Conservation (phyloP, 2,888 invertebrate genomes). For the Ectobius pallidus region DNA sequence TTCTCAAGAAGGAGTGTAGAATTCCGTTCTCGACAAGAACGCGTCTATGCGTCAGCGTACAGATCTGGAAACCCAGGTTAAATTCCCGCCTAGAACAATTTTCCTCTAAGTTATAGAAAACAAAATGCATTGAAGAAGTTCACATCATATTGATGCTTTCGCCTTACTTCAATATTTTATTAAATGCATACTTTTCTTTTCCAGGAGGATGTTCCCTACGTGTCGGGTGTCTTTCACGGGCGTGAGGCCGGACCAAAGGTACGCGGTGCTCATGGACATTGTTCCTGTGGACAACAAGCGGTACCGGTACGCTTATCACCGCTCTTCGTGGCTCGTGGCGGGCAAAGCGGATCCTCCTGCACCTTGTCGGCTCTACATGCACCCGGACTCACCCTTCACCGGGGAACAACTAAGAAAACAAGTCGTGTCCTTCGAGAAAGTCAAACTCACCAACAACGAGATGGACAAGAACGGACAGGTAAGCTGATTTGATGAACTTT, state of each 20-base stretch:
- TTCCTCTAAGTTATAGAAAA: too few species aligned
- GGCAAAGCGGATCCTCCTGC: conserved; percentile 98
- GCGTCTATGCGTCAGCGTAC: too few species aligned
- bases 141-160: too few species aligned
- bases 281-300: conserved; percentile 96
- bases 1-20: too few species aligned
- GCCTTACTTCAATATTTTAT: too few species aligned
- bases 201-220: conserved; percentile 98
- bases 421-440: conserved; percentile 97
- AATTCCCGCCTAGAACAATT: too few species aligned
- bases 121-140: too few species aligned
- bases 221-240: conserved; percentile 92
- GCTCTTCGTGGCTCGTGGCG: conserved; percentile 97
- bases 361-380: conserved; percentile 90
- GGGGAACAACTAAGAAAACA: conserved; percentile 95
- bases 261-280: conserved; percentile 94
- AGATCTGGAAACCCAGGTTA: too few species aligned
- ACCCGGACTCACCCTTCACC: conserved; percentile 95
- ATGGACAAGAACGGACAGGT: conserved; percentile 96
- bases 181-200: too few species aligned
- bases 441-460: conserved; percentile 97
- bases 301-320: conserved; percentile 97
- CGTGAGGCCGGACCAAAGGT: conserved; percentile 80
- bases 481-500: conserved; percentile 55
- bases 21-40: too few species aligned